These are phyloP conservation scores for Drosophila sproati DNA, from an alignment of 1,140 invertebrate genomes.

Conservation along the genomic window DNA sequence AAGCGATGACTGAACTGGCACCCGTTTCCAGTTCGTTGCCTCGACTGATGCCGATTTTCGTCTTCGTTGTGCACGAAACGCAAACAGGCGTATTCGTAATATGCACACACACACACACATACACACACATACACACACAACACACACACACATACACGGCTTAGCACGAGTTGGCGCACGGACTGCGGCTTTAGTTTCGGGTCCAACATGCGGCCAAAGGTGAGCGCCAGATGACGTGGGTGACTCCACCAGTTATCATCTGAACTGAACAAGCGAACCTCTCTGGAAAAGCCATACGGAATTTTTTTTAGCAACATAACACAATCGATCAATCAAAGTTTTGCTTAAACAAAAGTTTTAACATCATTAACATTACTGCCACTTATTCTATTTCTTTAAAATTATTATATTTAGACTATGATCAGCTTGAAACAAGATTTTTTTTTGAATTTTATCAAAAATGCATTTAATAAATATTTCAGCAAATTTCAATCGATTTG, in stretches of 20 bases:
- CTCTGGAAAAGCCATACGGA: too few species aligned
- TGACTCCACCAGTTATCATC: constrained; percentile 19
- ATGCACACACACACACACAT: not conserved
- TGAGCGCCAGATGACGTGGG: constrained; percentile 31
- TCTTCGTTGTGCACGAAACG: constrained; percentile 41
- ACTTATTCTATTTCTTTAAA: too few species aligned
- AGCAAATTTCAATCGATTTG: too few species aligned
- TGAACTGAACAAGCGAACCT: too few species aligned
- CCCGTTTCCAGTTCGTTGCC: constrained; percentile 7
- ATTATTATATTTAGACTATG: too few species aligned
- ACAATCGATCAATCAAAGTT: not conserved
- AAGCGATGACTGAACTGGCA: constrained; percentile 26
- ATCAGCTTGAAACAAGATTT: too few species aligned
- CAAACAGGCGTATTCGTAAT: constrained; percentile 47
- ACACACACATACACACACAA: not conserved
- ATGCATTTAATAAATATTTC: too few species aligned
- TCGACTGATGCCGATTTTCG: constrained; percentile 26
- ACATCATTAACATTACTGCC: too few species aligned
- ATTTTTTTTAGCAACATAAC: too few species aligned
- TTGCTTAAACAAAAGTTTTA: too few species aligned
- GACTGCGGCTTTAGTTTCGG: constrained; percentile 15
- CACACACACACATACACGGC: constrained; percentile 1
- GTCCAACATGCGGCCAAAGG: constrained; percentile 37
- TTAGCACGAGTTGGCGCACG: constrained; percentile 28
- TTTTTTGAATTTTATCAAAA: too few species aligned